Conservation (phyloP, 1,140 invertebrate species). For the Drosophila paulistorum region DNA sequence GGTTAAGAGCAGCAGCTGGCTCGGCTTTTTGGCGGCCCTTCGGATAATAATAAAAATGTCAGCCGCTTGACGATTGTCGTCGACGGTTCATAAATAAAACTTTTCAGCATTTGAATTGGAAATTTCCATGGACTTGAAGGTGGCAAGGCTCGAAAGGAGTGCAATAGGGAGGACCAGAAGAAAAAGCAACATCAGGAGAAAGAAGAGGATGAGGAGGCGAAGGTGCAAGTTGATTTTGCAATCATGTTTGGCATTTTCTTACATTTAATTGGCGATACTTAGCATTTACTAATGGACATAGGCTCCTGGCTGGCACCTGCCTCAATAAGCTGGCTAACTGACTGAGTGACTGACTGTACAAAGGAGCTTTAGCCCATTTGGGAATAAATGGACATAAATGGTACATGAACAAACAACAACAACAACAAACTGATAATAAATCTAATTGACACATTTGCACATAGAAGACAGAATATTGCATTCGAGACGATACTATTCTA, state of each 20-base stretch:
- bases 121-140: conserved; percentile 31
- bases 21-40: conserved; percentile 55
- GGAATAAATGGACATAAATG: conserved; percentile 37
- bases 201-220: neutral
- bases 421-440: conserved; percentile 75
- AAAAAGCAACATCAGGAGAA: neutral
- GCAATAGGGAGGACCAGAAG: neutral
- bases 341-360: conserved; percentile 16
- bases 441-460: conserved; percentile 82
- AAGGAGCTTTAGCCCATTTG: conserved; percentile 25
- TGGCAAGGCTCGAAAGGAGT: neutral
- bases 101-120: conserved; percentile 76
- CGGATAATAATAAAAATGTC: conserved; percentile 78
- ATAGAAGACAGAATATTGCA: neutral
- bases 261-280: conserved; percentile 78
- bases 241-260: conserved; percentile 62
- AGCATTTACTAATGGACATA: conserved; percentile 80
- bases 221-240: conserved; percentile 33
- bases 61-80: conserved; percentile 63
- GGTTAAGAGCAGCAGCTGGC: conserved; percentile 52
- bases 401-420: conserved; percentile 45
- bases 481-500: neutral
- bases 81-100: conserved; percentile 71
- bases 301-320: conserved; percentile 58
- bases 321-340: conserved; percentile 20